phyloP scores from a whole-genome alignment of 1,140 invertebrate species.

The Popillia japonica region DNA sequence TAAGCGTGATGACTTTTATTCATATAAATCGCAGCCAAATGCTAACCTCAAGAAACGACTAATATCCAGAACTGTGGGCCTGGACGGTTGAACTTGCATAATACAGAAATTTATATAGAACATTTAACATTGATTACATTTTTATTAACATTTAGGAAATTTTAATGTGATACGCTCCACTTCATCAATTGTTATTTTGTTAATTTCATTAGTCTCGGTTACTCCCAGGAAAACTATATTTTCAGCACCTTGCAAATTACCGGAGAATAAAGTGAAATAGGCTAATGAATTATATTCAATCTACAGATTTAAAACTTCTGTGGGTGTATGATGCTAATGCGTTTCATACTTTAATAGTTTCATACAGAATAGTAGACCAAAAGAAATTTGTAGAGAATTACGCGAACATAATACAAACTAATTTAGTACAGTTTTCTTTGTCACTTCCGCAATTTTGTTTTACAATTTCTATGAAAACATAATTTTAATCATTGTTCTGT shows the following conservation, averaged over 20 bases:
- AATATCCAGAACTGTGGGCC: not conserved
- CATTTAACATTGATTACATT: not conserved
- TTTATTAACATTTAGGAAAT: conserved; percentile 1
- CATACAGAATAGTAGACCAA: no score
- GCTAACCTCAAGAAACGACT: not conserved
- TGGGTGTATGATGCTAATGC: no score
- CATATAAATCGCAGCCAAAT: not conserved
- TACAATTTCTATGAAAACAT: not conserved
- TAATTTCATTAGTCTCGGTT: not conserved
- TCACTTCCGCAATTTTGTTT: not conserved
- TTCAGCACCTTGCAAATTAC: not conserved
- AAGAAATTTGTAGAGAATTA: no score
- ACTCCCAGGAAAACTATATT: not conserved
- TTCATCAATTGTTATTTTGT: not conserved
- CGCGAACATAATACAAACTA: no score
- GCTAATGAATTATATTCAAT: not conserved
- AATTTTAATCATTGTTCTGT: not conserved
- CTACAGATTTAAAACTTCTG: not conserved
- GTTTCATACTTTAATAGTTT: no score
- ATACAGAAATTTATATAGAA: not conserved
- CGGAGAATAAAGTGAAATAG: not conserved
- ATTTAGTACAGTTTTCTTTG: not conserved
- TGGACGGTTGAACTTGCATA: not conserved
- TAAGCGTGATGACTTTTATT: not conserved
- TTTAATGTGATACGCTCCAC: not conserved